Percentiles rank a stretch among this genome's conserved stretches.
These are phyloP conservation scores for Latrodectus elegans DNA, from an alignment of 2,888 invertebrate species.

Conservation along the genomic window DNA sequence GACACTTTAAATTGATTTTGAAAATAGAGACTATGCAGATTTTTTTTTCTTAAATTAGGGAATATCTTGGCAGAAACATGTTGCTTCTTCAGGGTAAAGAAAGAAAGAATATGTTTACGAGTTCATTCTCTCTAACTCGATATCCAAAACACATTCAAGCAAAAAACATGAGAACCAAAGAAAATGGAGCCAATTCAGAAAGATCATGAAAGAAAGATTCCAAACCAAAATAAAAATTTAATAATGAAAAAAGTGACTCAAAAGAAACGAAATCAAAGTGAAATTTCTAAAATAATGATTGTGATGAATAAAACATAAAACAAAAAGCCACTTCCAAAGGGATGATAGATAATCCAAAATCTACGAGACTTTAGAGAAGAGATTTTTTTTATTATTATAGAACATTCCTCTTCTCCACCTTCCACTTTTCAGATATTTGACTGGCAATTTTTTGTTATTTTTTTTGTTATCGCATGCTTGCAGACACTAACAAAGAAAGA, in stretches of 20 bases:
- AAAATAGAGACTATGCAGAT: no score
- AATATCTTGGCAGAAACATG: no score
- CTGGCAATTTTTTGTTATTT: conserved; percentile 27
- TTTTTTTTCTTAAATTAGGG: no score
- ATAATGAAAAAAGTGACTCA: not conserved
- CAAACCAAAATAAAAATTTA: not conserved
- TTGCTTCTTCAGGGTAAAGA: no score
- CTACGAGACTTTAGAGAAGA: not conserved
- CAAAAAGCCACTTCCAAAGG: not conserved
- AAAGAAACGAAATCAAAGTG: conserved; percentile 33
- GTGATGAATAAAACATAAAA: conserved; percentile 52
- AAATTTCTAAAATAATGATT: conserved; percentile 44
- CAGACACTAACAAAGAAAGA: conserved; percentile 9
- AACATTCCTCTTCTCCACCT: not conserved
- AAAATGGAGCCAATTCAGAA: not conserved
- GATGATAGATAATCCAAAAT: conserved; percentile 28
- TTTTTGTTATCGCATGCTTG: conserved; percentile 38
- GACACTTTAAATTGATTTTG: no score
- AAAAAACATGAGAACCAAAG: not conserved
- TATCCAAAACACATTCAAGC: not conserved
- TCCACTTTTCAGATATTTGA: conserved; percentile 18
- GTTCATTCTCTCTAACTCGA: no score
- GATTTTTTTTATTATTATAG: not conserved
- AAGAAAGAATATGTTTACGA: no score
- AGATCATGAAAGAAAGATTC: not conserved